Base-by-base conservation (phyloP, 2,797 vertebrate genomes). In the Fratercula arctica region DNA sequence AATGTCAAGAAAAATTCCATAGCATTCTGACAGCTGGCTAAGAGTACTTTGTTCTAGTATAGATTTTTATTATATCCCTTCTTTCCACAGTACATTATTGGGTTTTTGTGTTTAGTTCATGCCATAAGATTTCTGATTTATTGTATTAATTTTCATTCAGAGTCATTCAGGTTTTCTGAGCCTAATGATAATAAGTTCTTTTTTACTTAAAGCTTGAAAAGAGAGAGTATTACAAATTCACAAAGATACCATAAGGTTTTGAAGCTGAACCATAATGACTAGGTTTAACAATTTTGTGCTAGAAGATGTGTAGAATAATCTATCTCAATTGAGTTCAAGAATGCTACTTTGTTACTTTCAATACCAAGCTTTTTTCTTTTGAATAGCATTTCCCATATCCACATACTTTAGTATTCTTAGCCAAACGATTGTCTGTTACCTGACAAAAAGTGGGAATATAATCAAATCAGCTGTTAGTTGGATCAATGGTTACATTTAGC, bases 1-100 rank as follows among this genome's bases (percentile, higher is more conserved):
- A 91, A 87, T 31, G 56, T 84, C 85, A 91, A 80, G 78, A 87
- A 79, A 85, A 91, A 91, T 73, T 73, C 54, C 45, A 43, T 46
- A 57, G 45, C 31, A 17, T 91, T 81, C 46, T 91, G 56, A 51
- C 91, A 84, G 74, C 50, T 81, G 56, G 54, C 64, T 68, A 50
- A 60, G 20, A 60, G 51, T 59, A 50, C 64, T 87, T 89, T 76
- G 31, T 80, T 89, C 73, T 56, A 73, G n/a, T 64, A 13, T 23
- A 56, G 59, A 43, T 68, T 91, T 94, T 91, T 93, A 86, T 63
- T 89, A 37, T 93, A 54, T 86, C 20, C 24, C 41, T 76, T 86
- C 56, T 92, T 91, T 83, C 35, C 31, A 78, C n/a, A 70, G 39
- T 45, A 16, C 31, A 16, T 56, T 74, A 39, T 9, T 85, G 35